These are phyloP conservation scores for Orientallactaga sibirica DNA, from an alignment of 2,797 vertebrate species.

Conservation along the genomic window DNA sequence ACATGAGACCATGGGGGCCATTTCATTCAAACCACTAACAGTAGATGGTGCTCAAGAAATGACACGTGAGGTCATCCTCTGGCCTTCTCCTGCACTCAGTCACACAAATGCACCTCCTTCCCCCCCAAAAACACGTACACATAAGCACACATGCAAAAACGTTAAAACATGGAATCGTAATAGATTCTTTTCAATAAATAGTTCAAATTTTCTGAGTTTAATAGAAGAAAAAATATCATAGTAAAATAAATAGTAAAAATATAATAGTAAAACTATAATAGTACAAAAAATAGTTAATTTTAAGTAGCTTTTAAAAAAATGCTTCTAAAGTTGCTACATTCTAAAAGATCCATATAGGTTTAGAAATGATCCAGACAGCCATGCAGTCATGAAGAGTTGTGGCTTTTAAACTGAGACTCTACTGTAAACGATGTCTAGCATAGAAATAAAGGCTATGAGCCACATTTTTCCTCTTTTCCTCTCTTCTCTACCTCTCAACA, in stretches of 20 bases:
- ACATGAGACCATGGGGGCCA: too few relatives aligned
- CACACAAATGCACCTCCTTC: too few relatives aligned
- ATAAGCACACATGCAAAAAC: too few relatives aligned
- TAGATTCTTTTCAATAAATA: constrained; percentile 28
- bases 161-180: neutral
- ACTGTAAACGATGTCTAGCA: neutral
- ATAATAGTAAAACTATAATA: neutral
- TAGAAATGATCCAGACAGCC: constrained; percentile 10
- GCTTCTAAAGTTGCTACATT: neutral
- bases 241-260: neutral
- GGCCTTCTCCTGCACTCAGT: too few relatives aligned
- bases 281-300: too few relatives aligned
- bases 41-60: too few relatives aligned
- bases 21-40: too few relatives aligned
- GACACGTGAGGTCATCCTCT: too few relatives aligned
- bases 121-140: too few relatives aligned
- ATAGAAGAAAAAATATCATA: constrained; percentile 36
- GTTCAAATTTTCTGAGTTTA: constrained; percentile 42
- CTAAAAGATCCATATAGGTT: neutral
- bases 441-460: neutral
- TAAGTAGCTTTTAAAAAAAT: too few relatives aligned
- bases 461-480: neutral
- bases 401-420: neutral
- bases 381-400: neutral
- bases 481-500: neutral